These are phyloP conservation scores for Carposina sasakii DNA, from an alignment of 1,140 invertebrate species.

Conservation along the genomic window DNA sequence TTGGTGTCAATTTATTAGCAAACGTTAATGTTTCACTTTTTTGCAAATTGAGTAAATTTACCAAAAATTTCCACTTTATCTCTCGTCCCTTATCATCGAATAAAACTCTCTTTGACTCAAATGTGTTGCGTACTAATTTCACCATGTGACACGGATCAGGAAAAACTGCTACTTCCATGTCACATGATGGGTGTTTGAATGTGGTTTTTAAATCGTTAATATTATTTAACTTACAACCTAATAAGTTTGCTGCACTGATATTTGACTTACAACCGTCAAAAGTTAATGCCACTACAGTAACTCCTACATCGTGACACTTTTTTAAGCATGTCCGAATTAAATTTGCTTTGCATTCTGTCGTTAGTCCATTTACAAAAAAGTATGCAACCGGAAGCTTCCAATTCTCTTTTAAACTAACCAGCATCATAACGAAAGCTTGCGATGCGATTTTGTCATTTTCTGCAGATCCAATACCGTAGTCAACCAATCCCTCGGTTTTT, in stretches of 20 bases:
- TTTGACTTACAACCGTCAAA: conserved; percentile 25
- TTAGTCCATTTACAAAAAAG: conserved; percentile 25
- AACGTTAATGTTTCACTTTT: conserved; percentile 7
- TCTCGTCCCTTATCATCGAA: background rate
- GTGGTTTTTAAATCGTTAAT: too few species aligned
- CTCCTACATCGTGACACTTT: conserved; percentile 14
- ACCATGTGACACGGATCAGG: too few species aligned
- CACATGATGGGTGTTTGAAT: too few species aligned
- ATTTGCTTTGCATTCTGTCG: conserved; percentile 18
- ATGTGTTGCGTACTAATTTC: too few species aligned
- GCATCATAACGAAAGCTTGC: conserved; percentile 14
- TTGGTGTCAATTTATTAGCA: conserved; percentile 6
- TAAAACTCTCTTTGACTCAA: conserved; percentile 1
- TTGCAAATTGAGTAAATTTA: conserved; percentile 7
- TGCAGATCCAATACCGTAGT: conserved; percentile 25
- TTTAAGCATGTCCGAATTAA: conserved; percentile 20
- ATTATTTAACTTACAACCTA: conserved; percentile 12
- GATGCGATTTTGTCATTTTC: conserved; percentile 17
- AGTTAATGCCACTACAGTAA: conserved; percentile 18
- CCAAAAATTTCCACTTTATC: conserved; percentile 7
- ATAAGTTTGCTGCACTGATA: conserved; percentile 16
- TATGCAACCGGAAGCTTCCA: conserved; percentile 31
- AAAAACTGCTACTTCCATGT: too few species aligned
- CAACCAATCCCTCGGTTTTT: conserved; percentile 30
- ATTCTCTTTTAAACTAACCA: conserved; percentile 15